These are phyloP conservation scores for Aquatica leii DNA, from an alignment of 2,888 invertebrate species.

Conservation along the genomic window DNA sequence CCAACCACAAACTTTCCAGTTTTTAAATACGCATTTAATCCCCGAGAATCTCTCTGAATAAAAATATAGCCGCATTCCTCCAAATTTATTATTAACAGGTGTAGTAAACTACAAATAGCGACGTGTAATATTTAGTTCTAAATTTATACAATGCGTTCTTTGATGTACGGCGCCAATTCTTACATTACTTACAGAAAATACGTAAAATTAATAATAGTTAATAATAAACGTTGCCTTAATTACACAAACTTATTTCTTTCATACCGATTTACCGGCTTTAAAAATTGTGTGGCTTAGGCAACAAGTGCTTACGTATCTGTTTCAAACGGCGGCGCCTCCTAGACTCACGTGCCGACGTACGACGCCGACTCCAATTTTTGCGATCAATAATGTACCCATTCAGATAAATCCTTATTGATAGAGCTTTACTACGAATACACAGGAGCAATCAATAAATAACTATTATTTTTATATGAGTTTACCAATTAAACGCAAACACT, in stretches of 20 bases:
- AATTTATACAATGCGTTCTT: conserved; percentile 36
- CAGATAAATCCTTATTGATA: conserved; percentile 33
- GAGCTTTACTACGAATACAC: conserved; percentile 22
- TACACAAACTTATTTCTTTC: no score
- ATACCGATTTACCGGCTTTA: no score
- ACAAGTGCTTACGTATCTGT: conserved; percentile 44
- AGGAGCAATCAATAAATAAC: not conserved
- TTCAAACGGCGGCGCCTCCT: conserved; percentile 36
- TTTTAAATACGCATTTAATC: conserved; percentile 6
- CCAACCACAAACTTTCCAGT: not conserved
- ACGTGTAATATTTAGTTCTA: conserved; percentile 37
- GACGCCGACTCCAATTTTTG: conserved; percentile 40
- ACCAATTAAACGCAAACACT: no score
- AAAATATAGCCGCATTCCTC: not conserved
- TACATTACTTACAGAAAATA: no score
- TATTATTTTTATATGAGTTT: not conserved
- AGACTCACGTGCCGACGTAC: conserved; percentile 44
- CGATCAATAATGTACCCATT: conserved; percentile 49
- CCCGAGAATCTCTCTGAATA: not conserved
- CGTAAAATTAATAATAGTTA: no score
- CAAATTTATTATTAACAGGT: conserved; percentile 38
- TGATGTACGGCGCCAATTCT: no score
- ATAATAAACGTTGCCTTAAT: no score
- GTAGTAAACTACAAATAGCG: conserved; percentile 33
- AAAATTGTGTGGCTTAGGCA: no score